Evolutionary conservation across 2,888 invertebrate species (phyloP).

Genomic region (Lottia gigantea): DNA sequence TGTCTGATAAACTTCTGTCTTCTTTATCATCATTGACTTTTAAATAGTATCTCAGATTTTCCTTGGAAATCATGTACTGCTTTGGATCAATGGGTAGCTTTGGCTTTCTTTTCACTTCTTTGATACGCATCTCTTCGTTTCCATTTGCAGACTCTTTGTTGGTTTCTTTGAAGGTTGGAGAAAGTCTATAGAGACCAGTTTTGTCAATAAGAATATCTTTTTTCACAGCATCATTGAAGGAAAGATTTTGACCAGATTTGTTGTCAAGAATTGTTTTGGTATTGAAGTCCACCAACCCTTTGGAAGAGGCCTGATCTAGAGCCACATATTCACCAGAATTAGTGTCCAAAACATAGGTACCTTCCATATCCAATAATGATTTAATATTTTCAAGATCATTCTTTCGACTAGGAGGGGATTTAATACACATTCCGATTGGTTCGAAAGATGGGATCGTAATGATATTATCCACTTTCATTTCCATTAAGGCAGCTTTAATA

Average conservation of each 20-base stretch:
- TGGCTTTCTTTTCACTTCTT: not conserved
- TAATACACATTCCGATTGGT: not conserved
- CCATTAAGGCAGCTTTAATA: constrained; percentile 17
- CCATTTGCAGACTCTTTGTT: too few relatives aligned
- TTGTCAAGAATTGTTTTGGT: constrained; percentile 45
- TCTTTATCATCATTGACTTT: constrained; percentile 1
- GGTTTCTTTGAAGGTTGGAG: not conserved
- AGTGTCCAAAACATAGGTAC: constrained; percentile 74
- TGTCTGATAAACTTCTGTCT: not conserved
- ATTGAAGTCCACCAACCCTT: constrained; percentile 80
- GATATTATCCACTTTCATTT: not conserved
- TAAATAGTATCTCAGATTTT: not conserved
- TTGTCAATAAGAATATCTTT: constrained; percentile 73
- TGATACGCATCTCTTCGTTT: not conserved
- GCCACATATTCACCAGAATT: constrained; percentile 83
- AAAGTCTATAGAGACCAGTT: not conserved
- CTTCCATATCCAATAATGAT: constrained; percentile 29
- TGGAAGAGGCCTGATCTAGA: constrained; percentile 82
- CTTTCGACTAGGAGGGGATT: not conserved
- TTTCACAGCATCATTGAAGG: constrained; percentile 83
- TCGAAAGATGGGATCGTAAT: not conserved
- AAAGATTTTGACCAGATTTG: constrained; percentile 74
- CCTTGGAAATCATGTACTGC: constrained; percentile 4
- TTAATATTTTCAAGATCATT: not conserved
- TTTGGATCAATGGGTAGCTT: constrained; percentile 2